Evolutionary conservation across 1,140 invertebrate genomes (phyloP).

Genomic region (Drosophila bocqueti): DNA sequence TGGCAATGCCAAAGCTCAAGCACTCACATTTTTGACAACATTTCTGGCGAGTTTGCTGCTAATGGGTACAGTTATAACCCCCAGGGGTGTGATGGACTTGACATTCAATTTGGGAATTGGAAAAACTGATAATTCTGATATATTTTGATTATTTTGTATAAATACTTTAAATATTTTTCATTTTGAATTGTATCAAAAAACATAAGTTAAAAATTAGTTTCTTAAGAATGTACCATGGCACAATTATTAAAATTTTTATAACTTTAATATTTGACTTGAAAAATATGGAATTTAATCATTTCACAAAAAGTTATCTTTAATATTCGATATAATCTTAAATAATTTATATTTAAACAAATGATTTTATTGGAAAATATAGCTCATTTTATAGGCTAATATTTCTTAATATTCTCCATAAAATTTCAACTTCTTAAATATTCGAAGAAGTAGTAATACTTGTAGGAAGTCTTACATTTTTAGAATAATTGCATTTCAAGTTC

Average conservation of each 20-base stretch:
- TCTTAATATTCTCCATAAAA: neutral
- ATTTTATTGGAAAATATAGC: neutral
- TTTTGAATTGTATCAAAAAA: neutral
- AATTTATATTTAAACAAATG: neutral
- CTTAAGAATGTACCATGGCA: neutral
- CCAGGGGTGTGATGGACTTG: neutral
- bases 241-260: neutral
- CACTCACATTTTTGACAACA: constrained; percentile 65
- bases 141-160: neutral
- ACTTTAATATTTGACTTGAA: neutral
- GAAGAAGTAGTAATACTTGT: too few species aligned
- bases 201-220: neutral
- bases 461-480: neutral
- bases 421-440: neutral
- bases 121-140: neutral
- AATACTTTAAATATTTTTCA: neutral
- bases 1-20: constrained; percentile 39
- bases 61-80: neutral
- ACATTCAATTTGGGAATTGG: neutral
- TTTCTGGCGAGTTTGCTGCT: constrained; percentile 33
- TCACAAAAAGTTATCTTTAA: neutral
- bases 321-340: neutral
- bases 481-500: neutral
- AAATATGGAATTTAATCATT: neutral
- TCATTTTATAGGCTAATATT: neutral